Conservation (phyloP, 2,797 vertebrate genomes). For the Ptychadena robeensis region DNA sequence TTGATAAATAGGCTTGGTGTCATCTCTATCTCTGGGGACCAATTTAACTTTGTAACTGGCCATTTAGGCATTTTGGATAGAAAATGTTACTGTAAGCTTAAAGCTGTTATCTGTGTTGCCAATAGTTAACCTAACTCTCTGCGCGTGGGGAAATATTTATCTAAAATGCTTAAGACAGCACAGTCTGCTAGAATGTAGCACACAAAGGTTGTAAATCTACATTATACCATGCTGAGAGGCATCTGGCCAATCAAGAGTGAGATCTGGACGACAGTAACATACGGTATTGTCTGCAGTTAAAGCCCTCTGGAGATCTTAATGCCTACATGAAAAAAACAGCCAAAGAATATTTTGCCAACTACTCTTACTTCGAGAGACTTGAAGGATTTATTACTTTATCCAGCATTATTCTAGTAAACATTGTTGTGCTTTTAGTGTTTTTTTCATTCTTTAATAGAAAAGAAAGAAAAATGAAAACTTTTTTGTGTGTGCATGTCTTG, state of each 20-base stretch:
- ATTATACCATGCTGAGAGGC: slow-evolving; percentile 53
- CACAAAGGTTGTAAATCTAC: slow-evolving; percentile 57
- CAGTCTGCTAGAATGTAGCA: slow-evolving; percentile 49
- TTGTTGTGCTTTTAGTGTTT: slow-evolving; percentile 29
- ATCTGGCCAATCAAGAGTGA: slow-evolving; percentile 50
- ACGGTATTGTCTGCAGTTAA: slow-evolving; percentile 54
- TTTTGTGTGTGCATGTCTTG: not conserved
- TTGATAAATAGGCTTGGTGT: slow-evolving; percentile 51
- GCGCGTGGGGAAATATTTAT: slow-evolving; percentile 55
- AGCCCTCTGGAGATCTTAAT: slow-evolving; percentile 52
- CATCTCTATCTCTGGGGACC: slow-evolving; percentile 46
- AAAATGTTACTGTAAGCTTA: slow-evolving; percentile 57
- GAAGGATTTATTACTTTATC: slow-evolving; percentile 47
- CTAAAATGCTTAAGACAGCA: slow-evolving; percentile 60
- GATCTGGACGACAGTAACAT: slow-evolving; percentile 51
- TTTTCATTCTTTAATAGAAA: slow-evolving; percentile 20
- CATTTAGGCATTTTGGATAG: slow-evolving; percentile 57
- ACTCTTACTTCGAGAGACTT: slow-evolving; percentile 50
- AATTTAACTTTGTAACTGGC: slow-evolving; percentile 57
- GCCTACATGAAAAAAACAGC: slow-evolving; percentile 45
- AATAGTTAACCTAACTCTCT: slow-evolving; percentile 57
- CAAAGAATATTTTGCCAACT: slow-evolving; percentile 44
- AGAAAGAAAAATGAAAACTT: not conserved
- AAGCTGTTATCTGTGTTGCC: slow-evolving; percentile 59
- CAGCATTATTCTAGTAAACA: slow-evolving; percentile 32